Conservation (phyloP, 2,113 vertebrate species). For the Micromys minutus region DNA sequence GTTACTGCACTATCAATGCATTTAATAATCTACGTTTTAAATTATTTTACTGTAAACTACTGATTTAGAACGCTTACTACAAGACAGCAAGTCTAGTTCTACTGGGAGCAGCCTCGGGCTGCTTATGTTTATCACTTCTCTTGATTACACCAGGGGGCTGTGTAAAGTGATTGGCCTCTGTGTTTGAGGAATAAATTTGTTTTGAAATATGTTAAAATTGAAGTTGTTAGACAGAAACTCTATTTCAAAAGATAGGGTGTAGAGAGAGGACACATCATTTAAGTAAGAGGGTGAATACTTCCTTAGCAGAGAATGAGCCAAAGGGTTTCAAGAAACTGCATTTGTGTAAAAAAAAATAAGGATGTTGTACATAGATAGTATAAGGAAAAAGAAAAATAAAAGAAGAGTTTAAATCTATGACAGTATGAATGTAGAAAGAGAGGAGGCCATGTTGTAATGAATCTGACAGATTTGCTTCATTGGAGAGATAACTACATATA, state of each 20-base stretch:
- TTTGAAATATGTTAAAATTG: constrained; percentile 5
- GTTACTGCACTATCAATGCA: not conserved
- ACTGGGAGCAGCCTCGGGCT: not conserved
- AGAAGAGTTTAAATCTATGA: not conserved
- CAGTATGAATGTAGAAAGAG: not conserved
- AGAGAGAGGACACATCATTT: not conserved
- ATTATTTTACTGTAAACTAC: not conserved
- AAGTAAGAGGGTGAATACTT: not conserved
- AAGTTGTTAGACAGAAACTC: not conserved
- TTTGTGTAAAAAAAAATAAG: constrained; percentile 31
- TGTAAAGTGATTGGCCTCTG: not conserved
- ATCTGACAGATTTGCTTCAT: not conserved
- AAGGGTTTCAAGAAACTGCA: constrained; percentile 1
- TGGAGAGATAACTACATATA: not conserved
- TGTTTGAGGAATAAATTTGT: not conserved
- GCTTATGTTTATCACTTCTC: not conserved
- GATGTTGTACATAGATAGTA: not conserved
- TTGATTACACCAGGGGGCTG: not conserved
- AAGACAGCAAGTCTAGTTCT: not conserved
- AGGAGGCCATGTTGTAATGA: not conserved
- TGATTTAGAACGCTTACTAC: not conserved
- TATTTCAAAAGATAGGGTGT: not conserved
- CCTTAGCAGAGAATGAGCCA: not conserved
- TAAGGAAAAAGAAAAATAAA: constrained; percentile 14
- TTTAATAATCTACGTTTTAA: not conserved